A percentile compares a stretch with the other conserved stretches of the same genome.
These are phyloP conservation scores for Panthera uncia DNA, from an alignment of 2,113 vertebrate species.

Conservation along the genomic window DNA sequence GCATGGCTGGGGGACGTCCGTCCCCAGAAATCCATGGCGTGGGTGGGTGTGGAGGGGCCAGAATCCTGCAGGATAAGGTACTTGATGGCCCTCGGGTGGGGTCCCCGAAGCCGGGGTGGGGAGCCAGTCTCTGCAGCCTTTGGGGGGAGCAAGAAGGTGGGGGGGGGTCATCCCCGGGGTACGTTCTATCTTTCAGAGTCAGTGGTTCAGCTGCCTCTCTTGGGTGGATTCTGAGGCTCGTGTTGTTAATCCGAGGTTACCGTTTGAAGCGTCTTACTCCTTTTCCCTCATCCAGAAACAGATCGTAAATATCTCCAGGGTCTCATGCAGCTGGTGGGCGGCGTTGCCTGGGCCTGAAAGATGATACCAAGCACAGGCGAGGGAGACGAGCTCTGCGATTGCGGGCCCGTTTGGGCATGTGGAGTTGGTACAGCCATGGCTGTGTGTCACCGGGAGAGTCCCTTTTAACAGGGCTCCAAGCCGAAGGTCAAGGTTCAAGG, in stretches of 20 bases:
- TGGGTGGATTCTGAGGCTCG: neutral
- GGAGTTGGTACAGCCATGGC: neutral
- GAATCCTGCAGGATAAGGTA: neutral
- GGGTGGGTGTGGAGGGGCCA: neutral
- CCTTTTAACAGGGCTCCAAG: neutral
- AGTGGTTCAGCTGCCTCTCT: conserved; percentile 54
- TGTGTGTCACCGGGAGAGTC: conserved; percentile 46
- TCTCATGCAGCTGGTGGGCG: neutral
- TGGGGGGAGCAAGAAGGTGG: neutral
- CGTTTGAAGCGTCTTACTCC: conserved; percentile 59
- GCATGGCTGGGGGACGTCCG: neutral
- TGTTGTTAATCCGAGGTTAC: conserved; percentile 73
- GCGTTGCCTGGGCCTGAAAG: conserved; percentile 25
- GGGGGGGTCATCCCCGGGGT: conserved; percentile 37
- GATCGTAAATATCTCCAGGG: conserved; percentile 51
- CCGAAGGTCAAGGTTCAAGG: conserved; percentile 11
- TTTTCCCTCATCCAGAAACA: conserved; percentile 70
- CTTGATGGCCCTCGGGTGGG: neutral
- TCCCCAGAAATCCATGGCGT: neutral
- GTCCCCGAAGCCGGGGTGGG: neutral
- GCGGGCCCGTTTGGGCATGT: neutral
- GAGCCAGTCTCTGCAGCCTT: conserved; percentile 34
- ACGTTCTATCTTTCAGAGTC: conserved; percentile 74
- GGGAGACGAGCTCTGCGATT: neutral
- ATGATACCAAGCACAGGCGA: neutral